These are phyloP conservation scores for Diorhabda elongata DNA, from an alignment of 1,140 invertebrate genomes.

Conservation along the genomic window DNA sequence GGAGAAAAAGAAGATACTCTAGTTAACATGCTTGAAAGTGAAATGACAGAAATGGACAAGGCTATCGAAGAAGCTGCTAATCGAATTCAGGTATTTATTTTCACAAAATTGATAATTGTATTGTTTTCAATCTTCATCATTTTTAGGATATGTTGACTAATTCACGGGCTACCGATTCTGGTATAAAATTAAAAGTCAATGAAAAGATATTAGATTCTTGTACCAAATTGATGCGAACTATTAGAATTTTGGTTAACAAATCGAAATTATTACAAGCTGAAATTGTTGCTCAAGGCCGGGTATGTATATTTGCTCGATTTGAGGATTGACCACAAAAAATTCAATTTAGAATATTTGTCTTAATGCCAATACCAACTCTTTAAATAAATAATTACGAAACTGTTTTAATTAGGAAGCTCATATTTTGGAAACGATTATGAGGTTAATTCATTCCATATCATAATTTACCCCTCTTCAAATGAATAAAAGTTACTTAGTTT, in stretches of 20 bases:
- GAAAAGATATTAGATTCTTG: conserved; percentile 96
- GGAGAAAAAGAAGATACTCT: conserved; percentile 52
- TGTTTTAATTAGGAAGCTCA: too few relatives aligned
- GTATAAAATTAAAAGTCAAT: conserved; percentile 95
- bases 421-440: background rate
- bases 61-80: conserved; percentile 81
- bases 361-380: too few relatives aligned
- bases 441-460: background rate
- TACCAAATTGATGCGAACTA: conserved; percentile 89
- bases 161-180: conserved; percentile 81
- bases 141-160: conserved; percentile 77
- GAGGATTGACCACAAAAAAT: background rate
- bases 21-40: conserved; percentile 77
- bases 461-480: conserved; percentile 12
- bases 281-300: conserved; percentile 82
- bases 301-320: conserved; percentile 42
- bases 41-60: conserved; percentile 84
- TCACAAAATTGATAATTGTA: background rate
- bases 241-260: conserved; percentile 83
- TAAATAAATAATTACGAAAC: too few relatives aligned
- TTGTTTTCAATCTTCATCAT: conserved; percentile 10
- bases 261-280: conserved; percentile 87
- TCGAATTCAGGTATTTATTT: conserved; percentile 65
- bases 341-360: background rate
- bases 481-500: too few relatives aligned